These are phyloP conservation scores for Ariopsis seemanni DNA, from an alignment of 2,113 vertebrate species.

Conservation along the genomic window DNA sequence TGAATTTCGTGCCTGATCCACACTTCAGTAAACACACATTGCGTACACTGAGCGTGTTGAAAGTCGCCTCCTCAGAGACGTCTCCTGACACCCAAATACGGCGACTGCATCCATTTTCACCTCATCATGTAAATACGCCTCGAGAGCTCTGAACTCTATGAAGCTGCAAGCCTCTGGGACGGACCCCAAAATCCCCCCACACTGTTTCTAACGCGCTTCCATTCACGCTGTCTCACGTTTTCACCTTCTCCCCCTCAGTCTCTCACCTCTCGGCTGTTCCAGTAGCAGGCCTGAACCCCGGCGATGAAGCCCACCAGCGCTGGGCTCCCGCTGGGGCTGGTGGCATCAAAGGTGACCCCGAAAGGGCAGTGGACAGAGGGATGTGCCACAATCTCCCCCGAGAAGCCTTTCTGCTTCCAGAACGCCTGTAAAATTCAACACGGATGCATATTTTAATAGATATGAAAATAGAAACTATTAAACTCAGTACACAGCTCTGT, in stretches of 20 bases:
- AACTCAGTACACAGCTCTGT: background rate
- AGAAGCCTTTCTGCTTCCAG: conserved; percentile 72
- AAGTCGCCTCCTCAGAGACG: background rate
- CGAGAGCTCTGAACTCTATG: background rate
- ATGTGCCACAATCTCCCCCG: conserved; percentile 67
- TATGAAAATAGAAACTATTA: background rate
- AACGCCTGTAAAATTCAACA: conserved; percentile 64
- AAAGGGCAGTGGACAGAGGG: conserved; percentile 63
- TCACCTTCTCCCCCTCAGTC: background rate
- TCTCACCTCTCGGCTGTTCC: conserved; percentile 68
- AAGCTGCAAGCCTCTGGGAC: conserved; percentile 29
- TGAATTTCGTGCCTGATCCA: no score
- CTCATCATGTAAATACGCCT: conserved; percentile 16
- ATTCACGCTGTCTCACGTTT: background rate
- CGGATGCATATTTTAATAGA: background rate
- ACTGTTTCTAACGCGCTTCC: background rate
- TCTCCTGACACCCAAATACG: background rate
- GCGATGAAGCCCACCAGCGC: conserved; percentile 73
- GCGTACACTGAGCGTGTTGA: background rate
- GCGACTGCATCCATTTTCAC: conserved; percentile 37
- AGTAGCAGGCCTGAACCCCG: conserved; percentile 61
- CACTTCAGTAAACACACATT: background rate
- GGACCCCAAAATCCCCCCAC: background rate
- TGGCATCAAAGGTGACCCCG: conserved; percentile 72
- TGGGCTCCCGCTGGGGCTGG: conserved; percentile 64